Percentiles rank a stretch among this genome's conserved stretches.
phyloP scores from a whole-genome alignment of 2,113 vertebrate species.

The Glaucidium brasilianum region DNA sequence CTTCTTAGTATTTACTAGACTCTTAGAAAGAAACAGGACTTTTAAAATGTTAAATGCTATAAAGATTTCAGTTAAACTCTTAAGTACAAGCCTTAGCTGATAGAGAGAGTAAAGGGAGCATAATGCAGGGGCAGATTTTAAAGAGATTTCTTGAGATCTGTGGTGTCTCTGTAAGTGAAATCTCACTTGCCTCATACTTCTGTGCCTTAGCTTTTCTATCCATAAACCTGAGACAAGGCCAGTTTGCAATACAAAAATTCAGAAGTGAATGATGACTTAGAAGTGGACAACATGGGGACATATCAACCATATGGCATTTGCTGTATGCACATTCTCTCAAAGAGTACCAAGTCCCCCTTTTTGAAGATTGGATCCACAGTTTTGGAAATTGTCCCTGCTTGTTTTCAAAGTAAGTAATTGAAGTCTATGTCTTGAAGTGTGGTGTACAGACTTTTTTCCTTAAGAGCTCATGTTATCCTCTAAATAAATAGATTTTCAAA shows the following conservation, averaged over 20 bases:
- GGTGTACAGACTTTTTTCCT: background rate
- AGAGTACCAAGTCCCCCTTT: background rate
- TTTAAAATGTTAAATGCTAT: background rate
- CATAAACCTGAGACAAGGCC: background rate
- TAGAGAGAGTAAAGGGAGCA: background rate
- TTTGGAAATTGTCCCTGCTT: background rate
- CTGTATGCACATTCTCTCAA: background rate
- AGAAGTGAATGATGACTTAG: background rate
- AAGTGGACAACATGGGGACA: rapidly evolving
- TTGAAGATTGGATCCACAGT: background rate
- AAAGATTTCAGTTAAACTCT: background rate
- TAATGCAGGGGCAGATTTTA: background rate
- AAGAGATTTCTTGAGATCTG: background rate
- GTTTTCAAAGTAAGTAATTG: background rate
- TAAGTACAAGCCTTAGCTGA: background rate
- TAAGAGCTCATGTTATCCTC: background rate
- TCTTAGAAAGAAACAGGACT: background rate
- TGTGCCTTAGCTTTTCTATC: background rate
- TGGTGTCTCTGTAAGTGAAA: background rate
- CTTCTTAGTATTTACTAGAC: background rate
- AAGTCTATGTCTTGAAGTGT: background rate
- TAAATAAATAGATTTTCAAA: background rate
- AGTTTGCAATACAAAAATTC: background rate
- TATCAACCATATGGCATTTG: background rate
- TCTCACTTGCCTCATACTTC: background rate